Conservation (phyloP, 2,113 vertebrate genomes). For the Cyphomyrus discorhynchus region DNA sequence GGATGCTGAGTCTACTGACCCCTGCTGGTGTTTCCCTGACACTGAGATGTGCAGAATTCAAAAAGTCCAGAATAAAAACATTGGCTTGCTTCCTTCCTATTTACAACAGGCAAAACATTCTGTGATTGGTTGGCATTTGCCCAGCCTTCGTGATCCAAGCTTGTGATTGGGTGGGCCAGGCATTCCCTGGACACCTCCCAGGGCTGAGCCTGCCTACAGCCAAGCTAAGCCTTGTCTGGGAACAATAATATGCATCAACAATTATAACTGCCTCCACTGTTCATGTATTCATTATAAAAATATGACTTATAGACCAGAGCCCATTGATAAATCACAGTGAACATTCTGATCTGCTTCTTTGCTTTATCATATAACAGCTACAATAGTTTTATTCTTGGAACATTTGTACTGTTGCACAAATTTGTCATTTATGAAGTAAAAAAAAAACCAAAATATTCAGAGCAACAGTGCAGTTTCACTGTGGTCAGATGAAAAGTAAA, state of each 20-base stretch:
- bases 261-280: background rate
- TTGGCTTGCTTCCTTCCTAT: background rate
- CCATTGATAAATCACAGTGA: background rate
- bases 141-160: background rate
- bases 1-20: background rate
- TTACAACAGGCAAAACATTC: background rate
- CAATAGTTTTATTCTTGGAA: too few species aligned
- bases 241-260: background rate
- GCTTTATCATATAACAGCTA: background rate
- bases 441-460: too few species aligned
- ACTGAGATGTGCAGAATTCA: background rate
- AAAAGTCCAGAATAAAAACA: background rate
- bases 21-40: background rate
- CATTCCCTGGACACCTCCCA: too few species aligned
- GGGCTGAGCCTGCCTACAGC: background rate
- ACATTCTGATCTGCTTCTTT: background rate
- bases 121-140: background rate
- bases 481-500: too few species aligned
- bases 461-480: too few species aligned
- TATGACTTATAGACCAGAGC: background rate
- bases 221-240: background rate
- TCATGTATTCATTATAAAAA: background rate
- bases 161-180: background rate
- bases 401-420: too few species aligned
- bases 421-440: too few species aligned